phyloP scores from a whole-genome alignment of 1,140 invertebrate species.

The Reticulitermes speratus region DNA sequence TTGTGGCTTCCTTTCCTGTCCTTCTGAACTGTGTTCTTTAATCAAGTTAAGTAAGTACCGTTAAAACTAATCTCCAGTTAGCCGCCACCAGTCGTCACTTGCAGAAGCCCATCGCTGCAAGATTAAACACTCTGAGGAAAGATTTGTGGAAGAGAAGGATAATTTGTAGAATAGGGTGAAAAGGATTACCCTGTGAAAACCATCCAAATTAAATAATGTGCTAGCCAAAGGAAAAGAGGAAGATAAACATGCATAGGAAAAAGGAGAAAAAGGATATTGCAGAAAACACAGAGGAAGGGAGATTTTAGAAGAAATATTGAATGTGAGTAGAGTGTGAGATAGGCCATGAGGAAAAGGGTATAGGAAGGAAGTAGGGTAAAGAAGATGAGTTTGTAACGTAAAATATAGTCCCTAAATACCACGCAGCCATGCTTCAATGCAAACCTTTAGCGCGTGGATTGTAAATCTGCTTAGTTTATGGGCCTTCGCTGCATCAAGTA shows the following conservation, averaged over 20 bases:
- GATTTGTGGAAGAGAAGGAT: background rate
- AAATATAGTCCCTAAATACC: slow-evolving; percentile 17
- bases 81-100: background rate
- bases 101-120: background rate
- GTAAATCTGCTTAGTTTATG: background rate
- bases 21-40: too few species aligned
- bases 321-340: background rate
- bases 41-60: background rate
- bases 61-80: background rate
- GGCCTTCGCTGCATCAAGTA: background rate
- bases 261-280: background rate
- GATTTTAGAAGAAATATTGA: slow-evolving; percentile 10
- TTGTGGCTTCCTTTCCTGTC: too few species aligned
- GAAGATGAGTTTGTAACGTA: background rate
- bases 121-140: background rate
- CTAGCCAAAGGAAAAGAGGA: background rate
- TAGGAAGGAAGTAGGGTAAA: background rate
- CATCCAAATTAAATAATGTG: background rate
- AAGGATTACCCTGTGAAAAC: background rate
- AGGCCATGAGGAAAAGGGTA: background rate
- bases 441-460: background rate
- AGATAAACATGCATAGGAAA: background rate
- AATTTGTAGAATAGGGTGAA: background rate
- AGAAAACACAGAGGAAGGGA: background rate
- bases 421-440: background rate